Evolutionary conservation across 2,797 vertebrate species (phyloP).

Genomic region (Apodemus agrarius): DNA sequence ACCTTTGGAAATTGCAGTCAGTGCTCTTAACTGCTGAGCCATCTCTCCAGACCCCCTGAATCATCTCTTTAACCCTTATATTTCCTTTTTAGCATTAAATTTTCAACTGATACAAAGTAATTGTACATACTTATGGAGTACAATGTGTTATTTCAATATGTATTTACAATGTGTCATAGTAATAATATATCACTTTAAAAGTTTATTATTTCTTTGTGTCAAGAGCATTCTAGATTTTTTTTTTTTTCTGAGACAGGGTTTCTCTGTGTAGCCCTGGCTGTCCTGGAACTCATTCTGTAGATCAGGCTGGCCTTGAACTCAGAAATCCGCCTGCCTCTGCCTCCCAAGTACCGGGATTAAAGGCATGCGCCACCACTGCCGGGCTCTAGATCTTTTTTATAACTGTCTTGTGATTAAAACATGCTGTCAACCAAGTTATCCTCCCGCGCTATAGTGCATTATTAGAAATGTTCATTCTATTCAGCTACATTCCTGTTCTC

Average conservation of each 20-base stretch:
- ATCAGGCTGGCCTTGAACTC: too few relatives aligned
- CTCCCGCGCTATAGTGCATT: not conserved
- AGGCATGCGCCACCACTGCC: too few relatives aligned
- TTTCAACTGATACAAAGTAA: not conserved
- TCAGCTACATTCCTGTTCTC: not conserved
- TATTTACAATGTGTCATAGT: not conserved
- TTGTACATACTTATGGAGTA: not conserved
- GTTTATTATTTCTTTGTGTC: not conserved
- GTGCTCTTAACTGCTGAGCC: too few relatives aligned
- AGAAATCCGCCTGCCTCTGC: too few relatives aligned
- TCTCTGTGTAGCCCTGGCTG: too few relatives aligned
- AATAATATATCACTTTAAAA: not conserved
- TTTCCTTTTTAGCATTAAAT: not conserved
- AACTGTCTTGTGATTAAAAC: too few relatives aligned
- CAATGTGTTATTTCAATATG: not conserved
- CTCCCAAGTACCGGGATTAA: too few relatives aligned
- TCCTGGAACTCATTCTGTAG: too few relatives aligned
- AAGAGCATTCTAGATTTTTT: too few relatives aligned
- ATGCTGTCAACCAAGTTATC: not conserved
- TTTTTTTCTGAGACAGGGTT: too few relatives aligned
- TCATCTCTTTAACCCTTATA: not conserved
- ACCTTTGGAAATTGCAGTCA: not conserved
- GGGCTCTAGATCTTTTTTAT: not conserved
- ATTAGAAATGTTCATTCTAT: not conserved
- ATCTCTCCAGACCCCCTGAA: too few relatives aligned